Evolutionary conservation across 1,140 invertebrate genomes (phyloP).

Genomic region (Philaenus spumarius): DNA sequence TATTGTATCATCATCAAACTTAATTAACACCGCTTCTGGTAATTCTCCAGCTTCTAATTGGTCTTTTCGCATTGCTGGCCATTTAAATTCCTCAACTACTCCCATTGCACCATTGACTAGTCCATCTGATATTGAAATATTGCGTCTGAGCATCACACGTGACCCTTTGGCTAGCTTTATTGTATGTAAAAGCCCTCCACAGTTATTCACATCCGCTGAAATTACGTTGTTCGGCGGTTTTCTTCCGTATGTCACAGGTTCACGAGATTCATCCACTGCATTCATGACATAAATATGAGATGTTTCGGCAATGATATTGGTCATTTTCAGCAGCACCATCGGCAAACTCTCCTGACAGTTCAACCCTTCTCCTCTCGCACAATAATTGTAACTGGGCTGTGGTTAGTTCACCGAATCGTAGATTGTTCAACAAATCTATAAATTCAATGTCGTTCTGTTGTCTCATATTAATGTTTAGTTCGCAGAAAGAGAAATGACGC

Average conservation of each 20-base stretch:
- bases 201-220: neutral
- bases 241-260: neutral
- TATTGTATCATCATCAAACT: neutral
- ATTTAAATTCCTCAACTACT: neutral
- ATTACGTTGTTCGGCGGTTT: neutral
- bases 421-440: no score
- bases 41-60: neutral
- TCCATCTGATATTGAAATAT: neutral
- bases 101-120: neutral
- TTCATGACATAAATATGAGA: no score
- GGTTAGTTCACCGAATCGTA: no score
- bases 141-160: neutral
- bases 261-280: neutral
- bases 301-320: no score
- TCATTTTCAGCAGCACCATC: no score
- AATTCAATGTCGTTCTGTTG: no score
- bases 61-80: neutral
- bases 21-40: neutral
- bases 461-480: no score
- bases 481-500: no score
- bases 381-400: no score
- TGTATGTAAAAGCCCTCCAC: neutral
- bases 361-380: no score
- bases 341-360: no score
- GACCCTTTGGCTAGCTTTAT: neutral